Conservation (phyloP, 2,888 invertebrate species). For the Nemotelus nigrinus region DNA sequence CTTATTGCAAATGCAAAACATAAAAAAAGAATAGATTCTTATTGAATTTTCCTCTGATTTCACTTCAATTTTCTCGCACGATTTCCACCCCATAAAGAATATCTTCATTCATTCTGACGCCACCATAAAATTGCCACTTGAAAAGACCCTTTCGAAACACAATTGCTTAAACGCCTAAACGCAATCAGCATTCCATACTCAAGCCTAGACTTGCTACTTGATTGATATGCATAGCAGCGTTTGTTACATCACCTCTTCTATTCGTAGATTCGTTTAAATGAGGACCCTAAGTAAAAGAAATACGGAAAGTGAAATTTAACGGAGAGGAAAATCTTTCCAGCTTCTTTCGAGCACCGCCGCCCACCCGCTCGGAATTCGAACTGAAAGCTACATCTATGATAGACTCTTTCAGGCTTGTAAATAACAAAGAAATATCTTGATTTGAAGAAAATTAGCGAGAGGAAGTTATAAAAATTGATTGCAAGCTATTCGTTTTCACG, state of each 20-base stretch:
- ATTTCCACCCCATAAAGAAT: conserved; percentile 4
- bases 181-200: conserved; percentile 4
- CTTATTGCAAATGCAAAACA: no score
- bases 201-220: background rate
- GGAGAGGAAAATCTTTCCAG: no score
- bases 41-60: conserved; percentile 13
- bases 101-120: conserved; percentile 7
- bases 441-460: no score
- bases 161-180: conserved; percentile 1
- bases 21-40: background rate
- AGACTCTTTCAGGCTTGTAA: no score
- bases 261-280: background rate
- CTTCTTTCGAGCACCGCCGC: no score
- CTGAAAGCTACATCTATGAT: no score
- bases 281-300: background rate
- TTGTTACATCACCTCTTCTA: background rate
- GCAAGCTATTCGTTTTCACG: no score
- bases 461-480: no score
- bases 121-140: conserved; percentile 5
- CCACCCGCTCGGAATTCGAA: no score
- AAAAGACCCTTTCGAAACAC: conserved; percentile 7
- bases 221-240: conserved; percentile 36
- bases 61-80: conserved; percentile 12
- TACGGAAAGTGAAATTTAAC: no score
- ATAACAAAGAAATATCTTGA: no score